phyloP scores from a whole-genome alignment of 2,797 vertebrate genomes.

The Aplochiton taeniatus region DNA sequence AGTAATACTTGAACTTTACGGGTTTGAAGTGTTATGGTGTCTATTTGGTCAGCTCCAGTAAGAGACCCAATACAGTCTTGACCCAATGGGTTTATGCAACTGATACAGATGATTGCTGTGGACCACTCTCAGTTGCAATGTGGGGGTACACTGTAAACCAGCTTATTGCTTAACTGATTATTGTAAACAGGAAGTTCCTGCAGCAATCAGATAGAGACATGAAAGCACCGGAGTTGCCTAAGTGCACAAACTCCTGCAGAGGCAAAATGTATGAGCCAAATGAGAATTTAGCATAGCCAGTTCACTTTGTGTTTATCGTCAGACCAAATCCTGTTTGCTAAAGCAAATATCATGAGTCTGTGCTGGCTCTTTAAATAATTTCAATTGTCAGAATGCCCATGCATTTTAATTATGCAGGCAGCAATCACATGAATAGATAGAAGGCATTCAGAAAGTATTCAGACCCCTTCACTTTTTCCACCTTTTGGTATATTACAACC shows the following conservation, averaged over 20 bases:
- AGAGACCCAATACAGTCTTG: background rate
- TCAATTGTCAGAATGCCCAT: slow-evolving; percentile 44
- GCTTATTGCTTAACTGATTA: slow-evolving; percentile 7
- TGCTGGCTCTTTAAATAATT: slow-evolving; percentile 46
- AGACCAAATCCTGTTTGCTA: slow-evolving; percentile 39
- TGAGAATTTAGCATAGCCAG: slow-evolving; percentile 44
- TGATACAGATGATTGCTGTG: too few relatives aligned
- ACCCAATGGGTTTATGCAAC: too few relatives aligned
- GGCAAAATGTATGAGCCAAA: slow-evolving; percentile 40
- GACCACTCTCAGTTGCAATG: background rate
- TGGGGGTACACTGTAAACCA: background rate
- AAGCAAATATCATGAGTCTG: slow-evolving; percentile 42
- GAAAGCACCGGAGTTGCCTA: slow-evolving; percentile 18
- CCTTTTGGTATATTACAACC: too few relatives aligned
- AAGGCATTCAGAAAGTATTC: too few relatives aligned
- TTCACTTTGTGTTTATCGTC: slow-evolving; percentile 50
- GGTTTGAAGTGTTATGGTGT: background rate
- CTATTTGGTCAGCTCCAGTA: background rate
- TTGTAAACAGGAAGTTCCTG: slow-evolving; percentile 14
- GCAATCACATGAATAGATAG: too few relatives aligned
- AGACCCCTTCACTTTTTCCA: too few relatives aligned
- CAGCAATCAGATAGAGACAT: slow-evolving; percentile 1
- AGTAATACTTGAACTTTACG: background rate
- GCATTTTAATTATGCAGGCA: background rate
- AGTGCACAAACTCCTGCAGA: slow-evolving; percentile 5